Conservation (phyloP, 2,888 invertebrate species). For the Zaprionus lineosus region DNA sequence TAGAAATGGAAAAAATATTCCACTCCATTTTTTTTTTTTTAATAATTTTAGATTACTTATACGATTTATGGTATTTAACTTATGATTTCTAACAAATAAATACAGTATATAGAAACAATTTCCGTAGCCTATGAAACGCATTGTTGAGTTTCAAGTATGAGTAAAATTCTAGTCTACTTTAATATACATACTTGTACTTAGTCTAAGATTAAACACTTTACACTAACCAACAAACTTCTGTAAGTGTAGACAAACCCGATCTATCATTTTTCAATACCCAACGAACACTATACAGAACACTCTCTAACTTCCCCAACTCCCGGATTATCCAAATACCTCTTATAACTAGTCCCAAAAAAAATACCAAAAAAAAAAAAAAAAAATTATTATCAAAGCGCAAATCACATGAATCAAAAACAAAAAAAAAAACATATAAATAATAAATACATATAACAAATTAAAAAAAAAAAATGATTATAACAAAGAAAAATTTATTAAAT, state of each 20-base stretch:
- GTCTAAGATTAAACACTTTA: conserved; percentile 12
- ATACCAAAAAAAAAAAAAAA: conserved; percentile 26
- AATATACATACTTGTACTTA: no score
- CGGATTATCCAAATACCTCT: conserved; percentile 6
- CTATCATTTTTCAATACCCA: conserved; percentile 2
- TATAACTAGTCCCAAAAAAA: conserved; percentile 41
- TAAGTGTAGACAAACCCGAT: conserved; percentile 25
- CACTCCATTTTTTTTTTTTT: no score
- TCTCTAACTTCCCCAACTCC: conserved; percentile 24
- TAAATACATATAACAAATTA: conserved; percentile 22
- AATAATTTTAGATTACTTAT: no score
- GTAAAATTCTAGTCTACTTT: no score
- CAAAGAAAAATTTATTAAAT: conserved; percentile 4
- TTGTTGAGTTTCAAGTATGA: no score
- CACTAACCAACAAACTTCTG: conserved; percentile 13
- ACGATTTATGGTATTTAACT: no score
- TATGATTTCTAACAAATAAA: no score
- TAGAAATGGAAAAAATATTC: no score
- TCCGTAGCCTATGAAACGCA: no score
- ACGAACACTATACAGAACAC: conserved; percentile 32
- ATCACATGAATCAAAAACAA: conserved; percentile 46
- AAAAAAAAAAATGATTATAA: conserved; percentile 12
- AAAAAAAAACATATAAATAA: conserved; percentile 14
- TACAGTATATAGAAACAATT: no score
- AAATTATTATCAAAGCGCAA: conserved; percentile 61